Percentiles rank a stretch among this genome's conserved stretches.
Evolutionary conservation across 2,888 invertebrate species (phyloP).

Genomic region (Eledona agricola): DNA sequence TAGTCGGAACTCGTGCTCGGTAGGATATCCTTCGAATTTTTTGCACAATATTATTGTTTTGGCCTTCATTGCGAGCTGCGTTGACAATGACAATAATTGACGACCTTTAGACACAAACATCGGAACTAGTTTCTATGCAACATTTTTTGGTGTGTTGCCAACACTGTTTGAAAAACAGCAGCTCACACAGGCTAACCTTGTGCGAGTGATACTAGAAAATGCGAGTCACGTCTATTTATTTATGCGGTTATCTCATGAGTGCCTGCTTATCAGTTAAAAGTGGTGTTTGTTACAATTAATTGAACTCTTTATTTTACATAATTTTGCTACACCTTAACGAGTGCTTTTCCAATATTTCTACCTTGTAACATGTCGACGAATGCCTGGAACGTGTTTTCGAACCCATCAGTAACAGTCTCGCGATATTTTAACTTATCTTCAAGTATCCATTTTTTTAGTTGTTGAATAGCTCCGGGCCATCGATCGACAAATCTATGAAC

Average conservation of each 20-base stretch:
- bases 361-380: conserved; percentile 50
- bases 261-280: too few species aligned
- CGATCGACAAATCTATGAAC: conserved; percentile 57
- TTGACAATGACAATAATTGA: conserved; percentile 10
- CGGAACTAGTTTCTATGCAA: neutral
- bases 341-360: conserved; percentile 50
- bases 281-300: neutral
- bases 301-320: neutral
- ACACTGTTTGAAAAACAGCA: neutral
- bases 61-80: conserved; percentile 4
- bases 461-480: conserved; percentile 71
- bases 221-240: too few species aligned
- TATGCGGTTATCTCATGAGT: too few species aligned
- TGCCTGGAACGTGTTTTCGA: conserved; percentile 64
- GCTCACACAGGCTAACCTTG: too few species aligned
- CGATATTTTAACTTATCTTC: conserved; percentile 75
- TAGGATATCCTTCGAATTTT: conserved; percentile 17
- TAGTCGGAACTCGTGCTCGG: conserved; percentile 13
- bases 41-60: conserved; percentile 6
- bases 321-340: conserved; percentile 45
- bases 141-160: neutral
- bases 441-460: conserved; percentile 71
- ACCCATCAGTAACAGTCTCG: conserved; percentile 72
- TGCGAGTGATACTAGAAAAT: too few species aligned
- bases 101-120: conserved; percentile 5